Base-by-base conservation (phyloP, 2,797 vertebrate genomes). In the Gallinago stenura region DNA sequence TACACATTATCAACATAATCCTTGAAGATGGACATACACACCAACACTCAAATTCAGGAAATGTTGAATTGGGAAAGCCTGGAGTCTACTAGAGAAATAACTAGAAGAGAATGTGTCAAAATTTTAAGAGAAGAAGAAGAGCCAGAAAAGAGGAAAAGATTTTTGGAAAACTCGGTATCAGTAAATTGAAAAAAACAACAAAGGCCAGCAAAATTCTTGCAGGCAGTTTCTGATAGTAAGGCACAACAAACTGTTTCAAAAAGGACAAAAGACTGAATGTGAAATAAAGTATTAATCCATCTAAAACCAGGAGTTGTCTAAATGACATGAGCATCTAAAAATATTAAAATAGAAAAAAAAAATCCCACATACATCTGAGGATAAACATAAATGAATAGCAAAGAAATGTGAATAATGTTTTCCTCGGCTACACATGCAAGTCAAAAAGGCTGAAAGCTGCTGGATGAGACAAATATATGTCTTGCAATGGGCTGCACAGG, bases 191-290 rank as follows among this genome's bases (percentile, higher is more conserved):
- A 16, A 24, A 84, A 41, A 10, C 9, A 37, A 4, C 2, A 5
- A 12, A 25, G 45, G 39, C 10, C 56, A 48, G 30, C 43, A 53
- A 65, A 60, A 41, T 9, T 25, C 28, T 6, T 26, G 50, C 39
- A 33, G 28, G 46, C 51, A 60, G 31, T 2, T 82, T 41, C 64
- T 30, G 14, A 3, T 26, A 30, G 16, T 9, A 54, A 54, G 10
- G 22, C 54, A 31, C 13, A 61, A 48, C 41, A 60, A 72, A 61
- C 7, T 10, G 3, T 26, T 39, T 33, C 69, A 33, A n/a, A 46
- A 12, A 58, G 6, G 25, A 21, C 33, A 12, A 43, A 37, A 30
- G 31, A 53, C 15, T 11, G 26, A 50, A 37, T 0, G 2, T 0
- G 1, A 60, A 71, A 17, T 24, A 65, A 53, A 56, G 28, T 48